Evolutionary conservation across 2,113 vertebrate genomes (phyloP), one percentile per base, ranked within the genome.

Genomic region (Procavia capensis): DNA sequence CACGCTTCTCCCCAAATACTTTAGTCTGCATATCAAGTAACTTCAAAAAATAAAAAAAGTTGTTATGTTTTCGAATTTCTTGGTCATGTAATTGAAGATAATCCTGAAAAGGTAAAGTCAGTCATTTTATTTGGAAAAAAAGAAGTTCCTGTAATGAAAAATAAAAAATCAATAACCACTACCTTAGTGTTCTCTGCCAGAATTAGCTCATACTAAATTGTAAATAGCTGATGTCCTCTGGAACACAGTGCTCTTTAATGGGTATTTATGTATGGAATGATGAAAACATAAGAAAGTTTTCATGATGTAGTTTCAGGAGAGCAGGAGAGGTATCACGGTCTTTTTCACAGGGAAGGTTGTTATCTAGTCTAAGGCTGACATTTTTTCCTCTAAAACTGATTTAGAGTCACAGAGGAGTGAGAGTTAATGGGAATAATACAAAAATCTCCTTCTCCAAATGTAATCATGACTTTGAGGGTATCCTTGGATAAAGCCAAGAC

Each of bases 401-500:
- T 70, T 87, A 54, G 75, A 61, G 81, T 81, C 57, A 88, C 31
- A 85, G 66, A 93, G 14, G 19, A 94, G 50, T 80, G 74, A 14
- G 29, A 84, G 1, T 63, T 50, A 76, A 50, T 63, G 31, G 61
- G 47, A 54, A 70, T 88, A 64, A 39, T 78, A 39, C 3, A 72
- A 61, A 80, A 70, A 79, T 29, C 11, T 6, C 25, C 24, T 41
- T 4, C 27, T 9, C 57, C 54, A 2, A 43, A 36, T 39, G 75
- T 39, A 79, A 84, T 64, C 94, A 94, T 75, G 13, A 66, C 57
- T 47, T 83, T 50, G 61, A 61, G 29, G 63, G 22, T 68, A 75
- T 70, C 59, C 8, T 64, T 93, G 84, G 66, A 95, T 88, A 80
- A 85, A 91, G 63, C 59, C 27, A 70, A 89, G 70, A 76, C 5